A percentile compares a stretch with the other conserved stretches of the same genome.
These are phyloP conservation scores for Eudasyphora cyanicolor DNA, from an alignment of 2,888 invertebrate species.

Conservation along the genomic window DNA sequence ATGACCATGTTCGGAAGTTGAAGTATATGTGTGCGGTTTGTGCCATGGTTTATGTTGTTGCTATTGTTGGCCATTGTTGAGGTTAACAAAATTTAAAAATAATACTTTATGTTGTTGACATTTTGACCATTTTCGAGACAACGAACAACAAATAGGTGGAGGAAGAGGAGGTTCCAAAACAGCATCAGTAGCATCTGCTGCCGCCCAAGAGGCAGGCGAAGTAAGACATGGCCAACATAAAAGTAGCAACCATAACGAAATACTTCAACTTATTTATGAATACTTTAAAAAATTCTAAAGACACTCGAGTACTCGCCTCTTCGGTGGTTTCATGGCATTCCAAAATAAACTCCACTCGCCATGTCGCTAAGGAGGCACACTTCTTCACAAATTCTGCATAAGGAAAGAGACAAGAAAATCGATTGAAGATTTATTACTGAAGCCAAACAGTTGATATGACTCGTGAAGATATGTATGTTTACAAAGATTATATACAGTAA, in stretches of 20 bases:
- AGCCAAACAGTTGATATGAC: neutral
- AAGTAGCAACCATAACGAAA: conserved; percentile 12
- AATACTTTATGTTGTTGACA: conserved; percentile 48
- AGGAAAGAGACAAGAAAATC: neutral
- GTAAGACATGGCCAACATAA: neutral
- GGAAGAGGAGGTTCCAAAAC: neutral
- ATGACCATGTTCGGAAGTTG: neutral
- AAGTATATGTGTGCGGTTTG: neutral
- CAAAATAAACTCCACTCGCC: neutral
- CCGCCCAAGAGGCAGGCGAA: neutral
- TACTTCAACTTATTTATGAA: conserved; percentile 13
- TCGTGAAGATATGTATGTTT: neutral
- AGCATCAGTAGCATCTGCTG: neutral
- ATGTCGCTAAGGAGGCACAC: neutral
- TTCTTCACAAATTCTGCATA: neutral
- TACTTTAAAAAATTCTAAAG: conserved; percentile 4
- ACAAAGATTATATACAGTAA: no score
- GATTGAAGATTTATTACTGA: neutral
- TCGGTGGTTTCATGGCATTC: neutral
- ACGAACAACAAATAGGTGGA: neutral
- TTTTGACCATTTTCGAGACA: conserved; percentile 36
- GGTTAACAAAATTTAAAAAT: conserved; percentile 34
- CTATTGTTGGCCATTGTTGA: conserved; percentile 20
- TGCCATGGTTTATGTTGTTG: neutral
- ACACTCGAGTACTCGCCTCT: neutral